Base-by-base conservation (phyloP, 2,888 invertebrate genomes). In the Papilio elwesi region DNA sequence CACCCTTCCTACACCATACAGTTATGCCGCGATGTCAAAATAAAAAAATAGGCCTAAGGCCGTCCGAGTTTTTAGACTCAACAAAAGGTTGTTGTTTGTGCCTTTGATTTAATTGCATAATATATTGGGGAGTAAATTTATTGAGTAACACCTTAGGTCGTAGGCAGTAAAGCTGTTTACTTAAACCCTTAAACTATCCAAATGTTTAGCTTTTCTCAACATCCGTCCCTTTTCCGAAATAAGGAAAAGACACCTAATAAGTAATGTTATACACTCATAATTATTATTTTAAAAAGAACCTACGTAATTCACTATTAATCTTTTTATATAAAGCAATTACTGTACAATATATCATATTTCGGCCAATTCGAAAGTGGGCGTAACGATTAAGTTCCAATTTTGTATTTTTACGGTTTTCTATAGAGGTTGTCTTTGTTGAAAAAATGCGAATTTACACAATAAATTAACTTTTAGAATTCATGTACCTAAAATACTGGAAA, bases 1-100 rank as follows among this genome's bases (percentile, higher is more conserved):
- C 70, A 74, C 83, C 89, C 86, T 85, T 83, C 79, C 78, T 71
- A 77, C 64, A 80, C 76, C 80, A 79, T 79, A 79, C 82, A 83
- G 81, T 84, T 89, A 81, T 71, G 72, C 73, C 74, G 76, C 77
- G 77, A 80, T 81, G 80, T 80, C 82, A 83, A 85, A 81, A 81
- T 79, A 79, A 74, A 76, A 69, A 75, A 79, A 74, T 70, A 66
- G 78, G 78, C 89, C 87, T 90, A 90, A 90, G 90, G 90, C 88
- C 90, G 87, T 84, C 26, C 83, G 76, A 80, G 82, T 81, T 82
- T 79, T 78, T 75, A 77, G 66, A 70, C 70, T 49, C 47, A 73
- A 73, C 68, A 73, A 73, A 64, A 47, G 68, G 38, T 57, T 51
- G 68, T 70, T 75, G 69, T 71, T 68, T 62, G 67, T 64, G 51